These are phyloP conservation scores for Conopomorpha cramerella DNA, from an alignment of 1,140 invertebrate genomes.

Conservation along the genomic window DNA sequence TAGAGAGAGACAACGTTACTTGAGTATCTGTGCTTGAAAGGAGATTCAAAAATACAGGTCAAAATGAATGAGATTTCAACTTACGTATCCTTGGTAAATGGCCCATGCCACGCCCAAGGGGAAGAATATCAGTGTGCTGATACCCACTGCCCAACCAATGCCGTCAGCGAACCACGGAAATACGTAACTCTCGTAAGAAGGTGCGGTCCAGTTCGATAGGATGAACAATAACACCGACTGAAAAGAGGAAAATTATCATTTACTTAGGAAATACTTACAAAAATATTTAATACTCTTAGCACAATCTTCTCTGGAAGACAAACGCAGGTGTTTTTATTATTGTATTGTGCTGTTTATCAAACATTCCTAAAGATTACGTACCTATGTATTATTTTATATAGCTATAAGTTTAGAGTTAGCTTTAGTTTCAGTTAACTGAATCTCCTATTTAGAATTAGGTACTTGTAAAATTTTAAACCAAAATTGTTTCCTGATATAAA, in stretches of 20 bases:
- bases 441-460: neutral
- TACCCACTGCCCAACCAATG: slow-evolving; percentile 66
- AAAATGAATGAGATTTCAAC: too few relatives aligned
- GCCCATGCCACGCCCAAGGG: slow-evolving; percentile 51
- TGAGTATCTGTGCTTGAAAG: slow-evolving; percentile 1
- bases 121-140: slow-evolving; percentile 62
- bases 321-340: neutral
- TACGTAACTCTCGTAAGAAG: slow-evolving; percentile 55
- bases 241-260: neutral
- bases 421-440: too few relatives aligned
- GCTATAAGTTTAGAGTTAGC: too few relatives aligned
- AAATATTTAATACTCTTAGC: neutral
- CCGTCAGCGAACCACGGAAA: slow-evolving; percentile 67
- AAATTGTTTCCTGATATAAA: too few relatives aligned
- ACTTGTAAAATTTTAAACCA: too few relatives aligned
- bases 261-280: neutral
- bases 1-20: neutral
- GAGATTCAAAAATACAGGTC: too few relatives aligned
- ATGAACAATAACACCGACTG: slow-evolving; percentile 63
- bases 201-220: slow-evolving; percentile 60
- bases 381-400: neutral
- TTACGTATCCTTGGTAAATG: neutral
- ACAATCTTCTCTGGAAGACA: too few relatives aligned
- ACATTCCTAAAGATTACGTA: too few relatives aligned
- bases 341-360: too few relatives aligned